Percentiles rank a stretch among this genome's conserved stretches.
phyloP scores from a whole-genome alignment of 2,797 vertebrate species.

The Centroberyx gerrardi region DNA sequence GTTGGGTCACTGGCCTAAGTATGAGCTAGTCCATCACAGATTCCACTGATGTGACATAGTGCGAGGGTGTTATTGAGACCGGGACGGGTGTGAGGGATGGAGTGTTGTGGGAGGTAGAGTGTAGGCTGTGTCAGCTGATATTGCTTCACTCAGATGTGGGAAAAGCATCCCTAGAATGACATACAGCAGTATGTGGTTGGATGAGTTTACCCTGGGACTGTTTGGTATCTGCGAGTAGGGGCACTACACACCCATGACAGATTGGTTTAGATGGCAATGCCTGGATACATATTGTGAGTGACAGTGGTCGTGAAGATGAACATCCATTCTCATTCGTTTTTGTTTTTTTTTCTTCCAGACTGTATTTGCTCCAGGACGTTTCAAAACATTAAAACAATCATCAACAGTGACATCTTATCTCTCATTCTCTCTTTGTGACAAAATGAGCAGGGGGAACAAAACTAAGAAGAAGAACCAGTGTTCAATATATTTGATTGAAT shows the following conservation, averaged over 20 bases:
- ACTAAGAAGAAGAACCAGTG: neutral
- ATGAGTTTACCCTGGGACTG: constrained; percentile 61
- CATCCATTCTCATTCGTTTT: neutral
- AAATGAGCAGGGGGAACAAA: neutral
- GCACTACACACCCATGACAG: constrained; percentile 33
- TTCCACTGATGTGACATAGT: constrained; percentile 73
- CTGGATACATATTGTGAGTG: constrained; percentile 17
- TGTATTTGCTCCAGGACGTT: neutral
- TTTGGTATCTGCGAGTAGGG: constrained; percentile 37
- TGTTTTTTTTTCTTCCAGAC: too few relatives aligned
- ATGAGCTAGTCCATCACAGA: constrained; percentile 41
- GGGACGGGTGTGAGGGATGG: constrained; percentile 55
- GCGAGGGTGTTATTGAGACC: constrained; percentile 65
- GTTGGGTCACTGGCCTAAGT: neutral
- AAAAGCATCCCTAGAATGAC: constrained; percentile 73
- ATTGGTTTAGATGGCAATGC: constrained; percentile 2
- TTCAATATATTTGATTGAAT: neutral
- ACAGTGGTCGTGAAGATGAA: neutral
- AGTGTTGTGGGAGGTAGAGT: constrained; percentile 61
- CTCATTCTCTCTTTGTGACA: neutral
- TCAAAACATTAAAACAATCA: neutral
- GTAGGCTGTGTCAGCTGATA: constrained; percentile 74
- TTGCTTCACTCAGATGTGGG: constrained; percentile 67
- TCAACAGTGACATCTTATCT: neutral
- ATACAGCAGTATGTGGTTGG: constrained; percentile 54